Percentiles rank a stretch among this genome's conserved stretches.
Evolutionary conservation across 1,140 invertebrate genomes (phyloP).

Genomic region (Probaryconus sp.): DNA sequence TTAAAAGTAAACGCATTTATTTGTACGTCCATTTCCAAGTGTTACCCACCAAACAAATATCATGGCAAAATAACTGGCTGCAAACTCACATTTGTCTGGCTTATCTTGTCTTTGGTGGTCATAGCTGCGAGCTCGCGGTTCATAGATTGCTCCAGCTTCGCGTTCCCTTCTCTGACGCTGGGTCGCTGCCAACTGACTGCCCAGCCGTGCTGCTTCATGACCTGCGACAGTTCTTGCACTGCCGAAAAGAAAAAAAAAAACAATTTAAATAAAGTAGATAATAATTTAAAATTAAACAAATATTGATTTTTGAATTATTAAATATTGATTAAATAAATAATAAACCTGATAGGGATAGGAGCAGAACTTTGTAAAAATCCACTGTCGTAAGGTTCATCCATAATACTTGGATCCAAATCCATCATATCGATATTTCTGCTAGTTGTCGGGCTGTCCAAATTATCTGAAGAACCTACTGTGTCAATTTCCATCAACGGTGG

Average conservation of each 20-base stretch:
- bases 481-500: constrained; percentile 69
- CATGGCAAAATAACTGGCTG: constrained; percentile 1
- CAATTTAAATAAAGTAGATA: not conserved
- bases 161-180: constrained; percentile 77
- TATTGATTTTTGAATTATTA: too few relatives aligned
- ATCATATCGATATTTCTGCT: constrained; percentile 76
- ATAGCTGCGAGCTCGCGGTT: constrained; percentile 82
- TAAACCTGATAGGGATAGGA: constrained; percentile 77
- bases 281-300: too few relatives aligned
- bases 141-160: constrained; percentile 73
- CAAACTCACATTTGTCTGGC: constrained; percentile 79
- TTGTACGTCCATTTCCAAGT: constrained; percentile 47
- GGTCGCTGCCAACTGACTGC: constrained; percentile 83
- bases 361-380: constrained; percentile 76
- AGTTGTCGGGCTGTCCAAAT: constrained; percentile 73
- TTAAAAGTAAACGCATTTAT: constrained; percentile 18
- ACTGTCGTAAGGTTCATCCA: constrained; percentile 77
- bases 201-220: constrained; percentile 86
- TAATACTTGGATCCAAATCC: constrained; percentile 76
- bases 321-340: too few relatives aligned
- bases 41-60: constrained; percentile 54
- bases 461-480: constrained; percentile 62
- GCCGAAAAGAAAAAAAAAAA: not conserved
- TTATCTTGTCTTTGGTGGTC: constrained; percentile 80
- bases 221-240: constrained; percentile 86